Base-by-base conservation (phyloP, 1,140 invertebrate genomes). In the Lucilia cuprina region DNA sequence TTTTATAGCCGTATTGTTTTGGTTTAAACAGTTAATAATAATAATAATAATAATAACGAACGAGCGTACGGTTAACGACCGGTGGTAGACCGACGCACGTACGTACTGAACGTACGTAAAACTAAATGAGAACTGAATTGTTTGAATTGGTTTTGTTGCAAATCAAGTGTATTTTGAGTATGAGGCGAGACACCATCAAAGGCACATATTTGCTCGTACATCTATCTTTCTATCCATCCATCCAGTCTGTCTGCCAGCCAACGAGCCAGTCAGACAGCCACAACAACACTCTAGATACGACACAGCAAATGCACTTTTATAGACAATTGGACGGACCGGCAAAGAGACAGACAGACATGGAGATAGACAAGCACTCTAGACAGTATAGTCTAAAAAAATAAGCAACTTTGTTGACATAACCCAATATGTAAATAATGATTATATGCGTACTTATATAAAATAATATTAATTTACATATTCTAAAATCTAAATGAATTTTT, bases 51-150 rank as follows among this genome's bases (percentile, higher is more conserved):
- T 70, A 70, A 70, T 70, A 70, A 25, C 65, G 65, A 70, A 70
- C n/a, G 65, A 70, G n/a, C 75, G 75, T 35, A 41, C 75, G 35
- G 77, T 49, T 80, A 49, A 80, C 77, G 77, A 80, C 77, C 77
- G 77, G 77, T 80, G 25, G 41, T 80, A 50, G 77, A 80, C 77
- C 77, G 77, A 80, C 77, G 77, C 77, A 80, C 77, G 77, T 80
- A 80, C 77, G 77, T 80, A 80, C 41, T 50, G 77, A 80, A 80
- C 77, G 77, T 49, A 80, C 77, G 77, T 80, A 80, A 80, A 80
- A 80, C 77, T 80, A 25, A 80, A 80, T 80, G 77, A 80, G 77
- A 80, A 80, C 77, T 80, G 77, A 80, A 80, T 80, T 80, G 77
- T 80, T 80, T 80, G 41, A 80, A 80, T 80, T 80, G 77, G 77